A percentile compares a stretch with the other conserved stretches of the same genome.
Conservation (phyloP, 2,113 vertebrate species). For the Candoia aspera region DNA sequence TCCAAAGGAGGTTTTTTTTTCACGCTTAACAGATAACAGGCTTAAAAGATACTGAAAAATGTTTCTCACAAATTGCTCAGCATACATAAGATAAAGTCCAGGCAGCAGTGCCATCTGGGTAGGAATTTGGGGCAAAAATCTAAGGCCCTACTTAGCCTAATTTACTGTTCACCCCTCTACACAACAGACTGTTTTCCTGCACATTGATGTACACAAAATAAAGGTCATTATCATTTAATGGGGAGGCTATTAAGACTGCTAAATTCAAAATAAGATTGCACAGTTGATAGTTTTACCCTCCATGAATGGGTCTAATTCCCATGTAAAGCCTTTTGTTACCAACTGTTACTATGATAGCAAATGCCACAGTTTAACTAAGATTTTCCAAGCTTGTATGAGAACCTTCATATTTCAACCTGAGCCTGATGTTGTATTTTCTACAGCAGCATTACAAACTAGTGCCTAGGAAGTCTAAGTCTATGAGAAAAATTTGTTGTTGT, state of each 20-base stretch:
- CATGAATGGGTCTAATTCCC: background rate
- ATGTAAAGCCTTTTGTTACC: background rate
- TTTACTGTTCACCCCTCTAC: background rate
- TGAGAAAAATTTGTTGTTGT: background rate
- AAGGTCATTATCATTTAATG: background rate
- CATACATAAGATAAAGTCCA: background rate
- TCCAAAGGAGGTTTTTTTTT: too few species aligned
- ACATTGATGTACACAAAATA: background rate
- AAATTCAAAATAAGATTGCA: background rate
- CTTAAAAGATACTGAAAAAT: background rate
- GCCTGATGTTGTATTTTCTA: background rate
- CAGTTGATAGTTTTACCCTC: background rate
- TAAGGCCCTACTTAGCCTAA: background rate
- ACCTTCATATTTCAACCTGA: background rate
- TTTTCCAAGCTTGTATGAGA: background rate
- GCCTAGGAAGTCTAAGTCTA: background rate
- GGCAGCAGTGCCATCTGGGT: background rate
- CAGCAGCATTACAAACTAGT: background rate
- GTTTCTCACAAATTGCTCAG: background rate
- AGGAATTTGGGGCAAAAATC: background rate
- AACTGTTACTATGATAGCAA: background rate
- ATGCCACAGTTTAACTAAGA: background rate
- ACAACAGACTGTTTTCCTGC: background rate
- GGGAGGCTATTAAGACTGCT: background rate
- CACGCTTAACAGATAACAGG: background rate